A percentile compares a stretch with the other conserved stretches of the same genome.
These are phyloP conservation scores for Thumatha senex DNA, from an alignment of 2,888 invertebrate species.

Conservation along the genomic window DNA sequence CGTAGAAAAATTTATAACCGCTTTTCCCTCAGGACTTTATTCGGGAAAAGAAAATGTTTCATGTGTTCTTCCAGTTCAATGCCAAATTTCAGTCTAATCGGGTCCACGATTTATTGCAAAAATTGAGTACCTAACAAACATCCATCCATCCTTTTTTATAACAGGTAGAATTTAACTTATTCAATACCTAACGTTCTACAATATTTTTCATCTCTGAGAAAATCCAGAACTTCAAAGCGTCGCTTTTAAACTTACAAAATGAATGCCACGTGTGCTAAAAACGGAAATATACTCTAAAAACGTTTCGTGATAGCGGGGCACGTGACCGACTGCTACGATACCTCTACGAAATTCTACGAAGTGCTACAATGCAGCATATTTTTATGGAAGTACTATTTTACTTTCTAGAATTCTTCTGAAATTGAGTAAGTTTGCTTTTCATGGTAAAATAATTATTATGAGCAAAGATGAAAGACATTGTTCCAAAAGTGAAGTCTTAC, in stretches of 20 bases:
- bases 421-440: background rate
- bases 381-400: background rate
- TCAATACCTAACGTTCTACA: background rate
- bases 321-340: slow-evolving; percentile 57
- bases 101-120: too few species aligned
- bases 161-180: too few species aligned
- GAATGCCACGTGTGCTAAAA: slow-evolving; percentile 52
- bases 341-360: slow-evolving; percentile 30
- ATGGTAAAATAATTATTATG: background rate
- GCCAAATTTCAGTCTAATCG: too few species aligned
- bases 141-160: too few species aligned
- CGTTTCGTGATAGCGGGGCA: slow-evolving; percentile 66
- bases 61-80: too few species aligned
- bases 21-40: too few species aligned
- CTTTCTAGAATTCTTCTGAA: background rate
- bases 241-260: slow-evolving; percentile 41
- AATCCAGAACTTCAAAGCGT: slow-evolving; percentile 28
- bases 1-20: too few species aligned
- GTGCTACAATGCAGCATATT: slow-evolving; percentile 21
- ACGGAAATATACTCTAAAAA: slow-evolving; percentile 72
- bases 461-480: background rate
- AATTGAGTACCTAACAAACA: too few species aligned
- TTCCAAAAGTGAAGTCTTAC: slow-evolving; percentile 5
- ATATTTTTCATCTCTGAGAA: background rate
- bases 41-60: too few species aligned